Evolutionary conservation across 2,888 invertebrate species (phyloP), one percentile per base, ranked within the genome.

Genomic region (Drosophila demipolita): DNA sequence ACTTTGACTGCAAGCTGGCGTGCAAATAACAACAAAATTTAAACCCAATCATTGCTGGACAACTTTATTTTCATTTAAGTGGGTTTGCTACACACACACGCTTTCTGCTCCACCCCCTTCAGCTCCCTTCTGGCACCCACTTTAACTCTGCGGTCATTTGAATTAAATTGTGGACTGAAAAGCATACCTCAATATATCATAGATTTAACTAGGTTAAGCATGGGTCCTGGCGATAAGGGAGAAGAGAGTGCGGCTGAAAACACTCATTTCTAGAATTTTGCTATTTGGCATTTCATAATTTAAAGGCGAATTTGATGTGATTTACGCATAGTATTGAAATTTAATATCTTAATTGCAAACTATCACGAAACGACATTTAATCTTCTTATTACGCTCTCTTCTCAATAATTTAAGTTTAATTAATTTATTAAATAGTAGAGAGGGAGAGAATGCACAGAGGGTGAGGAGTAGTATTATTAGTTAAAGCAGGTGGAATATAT

Each of bases 1-100:
- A 78, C 78, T 78, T 80, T 76, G 80, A 76, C 68, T 76, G 66
- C 72, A 49, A 80, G 76, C 72, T 78, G 76, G 63, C 80, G 65
- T 68, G 67, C 63, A 75, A 78, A 80, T 72, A 78, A 66, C 72
- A 78, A 69, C 80, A 76, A 80, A 72, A 72, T 64, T 65, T 66
- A 80, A 80, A 66, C 72, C 80, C 80, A 78, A 78, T 80, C 80
- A 78, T 80, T 58, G 54, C 58, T 64, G 63, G 69, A 80, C 68
- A 78, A 80, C 80, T 80, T 69, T 72, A 78, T 80, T 76, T 78
- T 70, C 49, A 64, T 67, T 65, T 62, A 55, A 66, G 70, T 42
- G 59, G 45, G 36, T 36, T 36, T 38, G 20, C 20, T 3, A 33
- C 38, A 42, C 8, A n/a, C 6, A 23, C 29, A 6, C 23, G 26